These are phyloP conservation scores for Melinaea menophilus DNA, from an alignment of 2,888 invertebrate genomes.

Conservation along the genomic window DNA sequence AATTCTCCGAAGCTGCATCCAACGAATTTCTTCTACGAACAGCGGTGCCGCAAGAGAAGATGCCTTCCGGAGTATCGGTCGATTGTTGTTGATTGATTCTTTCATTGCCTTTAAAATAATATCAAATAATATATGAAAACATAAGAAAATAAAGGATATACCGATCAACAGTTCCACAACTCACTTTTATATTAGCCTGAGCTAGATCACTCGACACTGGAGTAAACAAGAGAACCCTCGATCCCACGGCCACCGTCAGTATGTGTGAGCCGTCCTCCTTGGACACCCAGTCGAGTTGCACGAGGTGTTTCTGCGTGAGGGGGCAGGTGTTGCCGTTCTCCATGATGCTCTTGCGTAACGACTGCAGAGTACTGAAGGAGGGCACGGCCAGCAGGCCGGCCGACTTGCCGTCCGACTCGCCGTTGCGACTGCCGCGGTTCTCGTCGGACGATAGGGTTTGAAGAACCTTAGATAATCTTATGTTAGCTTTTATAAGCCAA, in stretches of 20 bases:
- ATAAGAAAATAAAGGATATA: background rate
- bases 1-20: slow-evolving; percentile 96
- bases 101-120: slow-evolving; percentile 81
- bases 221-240: slow-evolving; percentile 94
- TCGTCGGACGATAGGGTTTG: slow-evolving; percentile 90
- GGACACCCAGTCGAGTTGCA: slow-evolving; percentile 99
- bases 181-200: slow-evolving; percentile 91
- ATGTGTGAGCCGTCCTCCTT: slow-evolving; percentile 99
- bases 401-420: slow-evolving; percentile 75
- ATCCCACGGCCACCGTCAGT: slow-evolving; percentile 96
- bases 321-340: slow-evolving; percentile 95
- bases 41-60: slow-evolving; percentile 93
- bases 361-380: slow-evolving; percentile 93
- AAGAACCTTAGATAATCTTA: slow-evolving; percentile 69
- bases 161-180: background rate
- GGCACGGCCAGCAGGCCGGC: slow-evolving; percentile 89
- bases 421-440: slow-evolving; percentile 77
- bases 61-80: slow-evolving; percentile 92
- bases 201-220: slow-evolving; percentile 96
- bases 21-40: slow-evolving; percentile 94
- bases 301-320: slow-evolving; percentile 93
- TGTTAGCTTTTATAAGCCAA: background rate
- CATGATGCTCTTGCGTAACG: slow-evolving; percentile 90
- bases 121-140: background rate
- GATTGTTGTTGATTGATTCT: slow-evolving; percentile 88